Evolutionary conservation across 2,888 invertebrate genomes (phyloP).

Genomic region (Nineta flava): DNA sequence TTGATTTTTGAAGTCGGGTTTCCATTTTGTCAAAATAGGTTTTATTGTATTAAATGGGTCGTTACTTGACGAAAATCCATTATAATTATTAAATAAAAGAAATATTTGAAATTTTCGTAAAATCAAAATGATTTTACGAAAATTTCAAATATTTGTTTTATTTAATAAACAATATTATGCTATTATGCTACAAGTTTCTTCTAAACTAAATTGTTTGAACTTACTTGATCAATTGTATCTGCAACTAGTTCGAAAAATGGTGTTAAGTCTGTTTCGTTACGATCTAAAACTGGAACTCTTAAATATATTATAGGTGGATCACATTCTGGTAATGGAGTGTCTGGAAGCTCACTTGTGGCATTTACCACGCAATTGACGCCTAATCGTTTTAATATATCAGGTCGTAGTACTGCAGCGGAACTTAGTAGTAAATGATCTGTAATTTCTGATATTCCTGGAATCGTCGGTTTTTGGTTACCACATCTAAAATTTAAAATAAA

Average conservation of each 20-base stretch:
- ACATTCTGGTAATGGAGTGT: slow-evolving; percentile 38
- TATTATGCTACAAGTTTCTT: too few relatives aligned
- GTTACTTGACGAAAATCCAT: too few relatives aligned
- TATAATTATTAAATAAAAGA: too few relatives aligned
- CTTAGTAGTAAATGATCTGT: slow-evolving; percentile 60
- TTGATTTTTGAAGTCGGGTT: too few relatives aligned
- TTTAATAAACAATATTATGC: too few relatives aligned
- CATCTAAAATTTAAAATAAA: background rate
- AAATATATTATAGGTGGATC: slow-evolving; percentile 41
- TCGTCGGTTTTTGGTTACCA: background rate
- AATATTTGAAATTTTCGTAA: too few relatives aligned
- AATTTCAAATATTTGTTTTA: too few relatives aligned
- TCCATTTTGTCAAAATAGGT: too few relatives aligned
- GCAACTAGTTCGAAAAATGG: slow-evolving; percentile 61
- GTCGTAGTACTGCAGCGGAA: slow-evolving; percentile 59
- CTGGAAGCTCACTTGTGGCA: slow-evolving; percentile 69
- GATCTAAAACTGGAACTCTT: slow-evolving; percentile 58
- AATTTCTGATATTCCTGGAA: slow-evolving; percentile 51
- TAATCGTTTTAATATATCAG: slow-evolving; percentile 46
- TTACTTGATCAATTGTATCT: slow-evolving; percentile 58
- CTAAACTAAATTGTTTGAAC: too few relatives aligned
- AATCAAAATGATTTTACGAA: too few relatives aligned
- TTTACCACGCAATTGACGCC: slow-evolving; percentile 67
- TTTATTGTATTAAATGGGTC: too few relatives aligned
- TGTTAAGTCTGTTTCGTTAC: slow-evolving; percentile 52